Evolutionary conservation across 1,140 invertebrate genomes (phyloP).

Genomic region (Rhopalosiphum padi): DNA sequence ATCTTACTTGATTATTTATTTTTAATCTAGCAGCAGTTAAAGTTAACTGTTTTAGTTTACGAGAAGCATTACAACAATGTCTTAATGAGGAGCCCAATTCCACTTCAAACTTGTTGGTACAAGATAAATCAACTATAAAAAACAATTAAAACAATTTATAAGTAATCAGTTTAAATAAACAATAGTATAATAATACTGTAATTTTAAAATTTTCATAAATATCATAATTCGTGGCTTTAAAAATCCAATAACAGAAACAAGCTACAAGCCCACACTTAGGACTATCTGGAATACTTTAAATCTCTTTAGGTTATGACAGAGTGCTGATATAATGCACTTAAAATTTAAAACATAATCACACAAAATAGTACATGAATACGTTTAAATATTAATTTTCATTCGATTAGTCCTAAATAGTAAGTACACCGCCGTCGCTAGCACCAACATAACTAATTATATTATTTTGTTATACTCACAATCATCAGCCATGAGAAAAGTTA

Average conservation of each 20-base stretch:
- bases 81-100: slow-evolving; percentile 42
- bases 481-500: background rate
- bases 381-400: background rate
- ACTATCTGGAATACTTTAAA: too few species aligned
- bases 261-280: background rate
- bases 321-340: background rate
- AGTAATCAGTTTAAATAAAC: background rate
- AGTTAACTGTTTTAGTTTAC: slow-evolving; percentile 11
- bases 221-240: background rate
- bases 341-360: background rate
- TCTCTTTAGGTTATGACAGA: too few species aligned
- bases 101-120: slow-evolving; percentile 29
- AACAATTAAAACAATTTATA: background rate
- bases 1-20: slow-evolving; percentile 49
- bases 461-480: slow-evolving; percentile 3
- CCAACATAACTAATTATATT: background rate
- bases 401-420: too few species aligned
- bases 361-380: background rate
- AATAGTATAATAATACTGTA: background rate
- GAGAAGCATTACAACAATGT: slow-evolving; percentile 17
- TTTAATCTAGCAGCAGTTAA: background rate
- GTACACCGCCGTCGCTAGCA: background rate
- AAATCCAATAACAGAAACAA: background rate
- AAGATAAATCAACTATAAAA: slow-evolving; percentile 40
- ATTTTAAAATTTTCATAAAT: background rate